phyloP scores from a whole-genome alignment of 1,140 invertebrate species.

The Lepidostoma basale region DNA sequence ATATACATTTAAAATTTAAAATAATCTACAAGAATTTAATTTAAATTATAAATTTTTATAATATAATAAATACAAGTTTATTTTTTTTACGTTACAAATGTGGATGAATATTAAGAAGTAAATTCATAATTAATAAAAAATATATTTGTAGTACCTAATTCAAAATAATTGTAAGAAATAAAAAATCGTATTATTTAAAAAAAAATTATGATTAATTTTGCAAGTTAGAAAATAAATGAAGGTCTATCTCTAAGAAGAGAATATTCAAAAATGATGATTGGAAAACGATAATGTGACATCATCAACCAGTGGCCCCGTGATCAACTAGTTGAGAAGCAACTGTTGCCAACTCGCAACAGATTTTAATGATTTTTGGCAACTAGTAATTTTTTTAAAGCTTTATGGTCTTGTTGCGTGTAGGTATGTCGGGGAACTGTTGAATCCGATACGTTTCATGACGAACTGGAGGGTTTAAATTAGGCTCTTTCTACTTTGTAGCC shows the following conservation, averaged over 20 bases:
- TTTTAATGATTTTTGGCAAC: neutral
- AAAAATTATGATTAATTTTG: neutral
- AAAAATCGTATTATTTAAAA: neutral
- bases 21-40: too few species aligned
- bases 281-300: too few species aligned
- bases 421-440: neutral
- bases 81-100: too few species aligned
- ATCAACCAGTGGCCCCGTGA: conserved; percentile 17
- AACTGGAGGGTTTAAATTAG: neutral
- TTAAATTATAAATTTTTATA: too few species aligned
- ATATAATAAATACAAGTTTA: too few species aligned
- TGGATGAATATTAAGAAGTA: too few species aligned
- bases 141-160: neutral
- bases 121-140: too few species aligned
- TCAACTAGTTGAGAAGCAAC: conserved; percentile 29
- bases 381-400: too few species aligned
- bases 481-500: neutral
- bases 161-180: neutral
- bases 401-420: too few species aligned
- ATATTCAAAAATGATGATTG: neutral
- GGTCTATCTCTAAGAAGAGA: neutral
- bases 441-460: neutral
- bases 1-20: too few species aligned
- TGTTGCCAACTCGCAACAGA: conserved; percentile 25
- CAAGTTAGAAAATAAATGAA: neutral